phyloP scores from a whole-genome alignment of 2,888 invertebrate species.

The Cephus sareptanus region DNA sequence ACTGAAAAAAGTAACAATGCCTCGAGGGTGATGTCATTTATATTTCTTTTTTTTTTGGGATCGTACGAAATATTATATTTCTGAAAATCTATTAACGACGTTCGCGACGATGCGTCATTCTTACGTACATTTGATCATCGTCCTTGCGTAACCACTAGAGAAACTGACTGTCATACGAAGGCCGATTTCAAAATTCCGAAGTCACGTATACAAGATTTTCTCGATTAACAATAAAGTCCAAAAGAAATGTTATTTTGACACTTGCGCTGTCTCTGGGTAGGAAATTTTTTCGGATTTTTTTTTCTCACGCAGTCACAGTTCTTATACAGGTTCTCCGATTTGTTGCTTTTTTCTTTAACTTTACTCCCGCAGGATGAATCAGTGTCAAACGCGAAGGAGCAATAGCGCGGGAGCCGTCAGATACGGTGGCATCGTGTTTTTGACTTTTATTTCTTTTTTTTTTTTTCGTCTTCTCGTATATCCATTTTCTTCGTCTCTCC shows the following conservation, averaged over 20 bases:
- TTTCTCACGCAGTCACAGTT: neutral
- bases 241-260: neutral
- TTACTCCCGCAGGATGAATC: neutral
- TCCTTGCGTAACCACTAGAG: constrained; percentile 8
- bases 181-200: neutral
- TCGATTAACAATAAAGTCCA: neutral
- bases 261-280: neutral
- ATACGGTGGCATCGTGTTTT: constrained; percentile 12
- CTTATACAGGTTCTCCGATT: neutral
- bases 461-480: constrained; percentile 1
- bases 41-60: neutral
- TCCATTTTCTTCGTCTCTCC: neutral
- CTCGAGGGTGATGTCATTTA: neutral
- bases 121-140: constrained; percentile 13
- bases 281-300: neutral
- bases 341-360: neutral
- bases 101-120: neutral
- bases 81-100: neutral
- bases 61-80: neutral
- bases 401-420: constrained; percentile 1
- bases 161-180: neutral
- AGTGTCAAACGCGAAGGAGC: neutral
- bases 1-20: neutral
- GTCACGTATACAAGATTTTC: neutral
- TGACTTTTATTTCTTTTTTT: constrained; percentile 13